A percentile compares a stretch with the other conserved stretches of the same genome.
phyloP scores from a whole-genome alignment of 2,113 vertebrate genomes.

The Odontophorus gujanensis region DNA sequence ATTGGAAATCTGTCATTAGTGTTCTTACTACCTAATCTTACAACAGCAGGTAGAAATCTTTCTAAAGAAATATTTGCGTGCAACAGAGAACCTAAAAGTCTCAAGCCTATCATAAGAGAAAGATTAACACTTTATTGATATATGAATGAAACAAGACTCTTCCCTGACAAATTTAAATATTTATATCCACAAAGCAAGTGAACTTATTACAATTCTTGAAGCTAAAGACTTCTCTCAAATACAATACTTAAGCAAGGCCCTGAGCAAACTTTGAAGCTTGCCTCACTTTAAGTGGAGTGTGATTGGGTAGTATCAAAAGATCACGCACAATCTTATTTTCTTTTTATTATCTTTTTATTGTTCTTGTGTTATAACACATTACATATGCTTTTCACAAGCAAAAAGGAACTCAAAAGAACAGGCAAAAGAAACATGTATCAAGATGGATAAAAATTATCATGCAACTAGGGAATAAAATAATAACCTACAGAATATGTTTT shows the following conservation, averaged over 20 bases:
- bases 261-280: not conserved
- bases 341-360: not conserved
- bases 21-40: not conserved
- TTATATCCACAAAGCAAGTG: slow-evolving; percentile 2
- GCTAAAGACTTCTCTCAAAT: not conserved
- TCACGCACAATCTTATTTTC: too few relatives aligned
- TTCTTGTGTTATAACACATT: not conserved
- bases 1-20: not conserved
- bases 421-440: not conserved
- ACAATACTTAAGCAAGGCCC: not conserved
- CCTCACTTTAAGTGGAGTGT: not conserved
- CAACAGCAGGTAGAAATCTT: not conserved
- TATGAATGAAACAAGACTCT: not conserved
- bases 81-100: not conserved
- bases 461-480: not conserved
- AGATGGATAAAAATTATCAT: not conserved
- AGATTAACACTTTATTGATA: slow-evolving; percentile 35
- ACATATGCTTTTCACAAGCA: not conserved
- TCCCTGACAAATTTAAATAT: not conserved
- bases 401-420: not conserved
- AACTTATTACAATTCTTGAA: not conserved
- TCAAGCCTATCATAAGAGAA: not conserved
- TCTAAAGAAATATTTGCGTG: not conserved
- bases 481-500: not conserved
- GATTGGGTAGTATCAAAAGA: not conserved